Evolutionary conservation across 1,140 invertebrate species (phyloP), one percentile per base, ranked within the genome.

Genomic region (Cyclina sinensis): DNA sequence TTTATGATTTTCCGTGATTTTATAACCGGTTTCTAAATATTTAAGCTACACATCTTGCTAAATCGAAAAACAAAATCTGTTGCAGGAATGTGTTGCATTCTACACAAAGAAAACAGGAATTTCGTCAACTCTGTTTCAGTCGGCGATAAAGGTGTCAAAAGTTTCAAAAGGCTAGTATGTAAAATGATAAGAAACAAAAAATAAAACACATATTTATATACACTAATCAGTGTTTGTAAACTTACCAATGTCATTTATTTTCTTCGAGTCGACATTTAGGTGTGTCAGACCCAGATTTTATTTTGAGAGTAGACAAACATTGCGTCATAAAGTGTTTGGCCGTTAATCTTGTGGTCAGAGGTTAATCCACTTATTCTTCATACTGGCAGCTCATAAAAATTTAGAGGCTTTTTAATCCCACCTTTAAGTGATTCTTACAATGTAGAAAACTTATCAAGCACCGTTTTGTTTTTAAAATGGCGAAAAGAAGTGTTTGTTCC

Each of bases 391-490:
- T 82, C 59, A 30, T 82, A 35, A 68, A 68, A 82, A 24, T 43
- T 48, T 24, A 39, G 57, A 14, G 39, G 16, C 32, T 78, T 78
- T 48, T 30, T 78, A 78, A 78, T 78, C 46, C 43, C 30, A 32
- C 46, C 24, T 35, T 51, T 51, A 21, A 78, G 74, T 51, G 12
- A 51, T 78, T 78, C 27, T 78, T 32, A 78, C 74, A 78, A 78
- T 30, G 24, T 35, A 54, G 48, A 51, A 21, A 54, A 54, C 30
- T 54, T 30, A 1, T 78, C 46, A 78, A 54, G 48, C 46, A 78
- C 48, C 74, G 74, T 32, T 78, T 74, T 78, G 74, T 78, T 78
- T 78, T 78, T 54, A 78, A n/a, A 54, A 78, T 78, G 74, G 74
- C 48, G 27, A 14, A n/a, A 4, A 54, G 18, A 11, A 30, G 35